Conservation (phyloP, 2,797 vertebrate species). For the Amblyraja radiata region DNA sequence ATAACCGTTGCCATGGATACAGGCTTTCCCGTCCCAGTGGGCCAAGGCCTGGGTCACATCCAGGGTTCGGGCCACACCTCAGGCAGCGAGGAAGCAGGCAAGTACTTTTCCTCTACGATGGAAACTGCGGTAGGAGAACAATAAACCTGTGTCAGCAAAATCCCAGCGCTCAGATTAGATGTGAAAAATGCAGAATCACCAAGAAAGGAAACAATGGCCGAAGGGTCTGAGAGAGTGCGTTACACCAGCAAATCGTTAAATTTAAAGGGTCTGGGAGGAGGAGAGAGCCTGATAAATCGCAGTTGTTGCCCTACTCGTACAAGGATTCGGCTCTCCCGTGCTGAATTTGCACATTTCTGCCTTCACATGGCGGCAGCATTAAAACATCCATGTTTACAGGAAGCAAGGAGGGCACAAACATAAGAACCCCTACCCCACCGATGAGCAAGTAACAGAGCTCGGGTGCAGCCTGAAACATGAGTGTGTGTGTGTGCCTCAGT, state of each 20-base stretch:
- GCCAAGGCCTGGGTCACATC: constrained; percentile 31
- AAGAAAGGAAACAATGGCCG: background rate
- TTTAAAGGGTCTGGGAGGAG: background rate
- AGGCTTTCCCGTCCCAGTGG: constrained; percentile 23
- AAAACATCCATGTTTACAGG: background rate
- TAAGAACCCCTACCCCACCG: background rate
- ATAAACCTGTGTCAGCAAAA: constrained; percentile 18
- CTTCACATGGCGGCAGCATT: background rate
- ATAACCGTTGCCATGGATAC: constrained; percentile 19
- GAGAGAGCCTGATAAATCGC: background rate
- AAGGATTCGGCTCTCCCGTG: background rate
- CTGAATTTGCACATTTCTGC: background rate
- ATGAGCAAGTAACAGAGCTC: background rate
- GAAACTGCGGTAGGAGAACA: background rate
- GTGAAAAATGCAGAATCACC: background rate
- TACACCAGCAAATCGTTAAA: background rate
- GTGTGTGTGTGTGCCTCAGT: constrained; percentile 15
- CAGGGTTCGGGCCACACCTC: constrained; percentile 27
- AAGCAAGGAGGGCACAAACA: background rate
- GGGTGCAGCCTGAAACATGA: background rate
- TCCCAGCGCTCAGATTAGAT: background rate
- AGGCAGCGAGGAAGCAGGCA: constrained; percentile 11
- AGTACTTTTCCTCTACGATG: constrained; percentile 1
- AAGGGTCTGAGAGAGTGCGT: background rate
- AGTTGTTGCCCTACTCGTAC: background rate